Evolutionary conservation across 53 echinoderm and acorn worm species (phyloP).

Genomic region (Patiria pectinifera): DNA sequence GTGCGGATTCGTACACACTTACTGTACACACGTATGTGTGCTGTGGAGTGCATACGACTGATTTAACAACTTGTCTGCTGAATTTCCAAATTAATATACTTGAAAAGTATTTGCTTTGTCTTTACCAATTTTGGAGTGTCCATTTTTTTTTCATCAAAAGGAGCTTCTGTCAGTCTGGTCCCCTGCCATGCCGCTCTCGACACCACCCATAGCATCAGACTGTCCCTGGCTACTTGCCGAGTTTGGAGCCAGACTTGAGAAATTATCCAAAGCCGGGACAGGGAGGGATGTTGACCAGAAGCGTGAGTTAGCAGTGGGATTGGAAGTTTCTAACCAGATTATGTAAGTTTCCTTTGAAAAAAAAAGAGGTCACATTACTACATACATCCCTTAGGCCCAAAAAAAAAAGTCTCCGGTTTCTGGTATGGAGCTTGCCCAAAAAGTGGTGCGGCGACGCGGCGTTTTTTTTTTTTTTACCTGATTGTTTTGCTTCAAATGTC

Average conservation of each 20-base stretch:
- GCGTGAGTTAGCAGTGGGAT: neutral
- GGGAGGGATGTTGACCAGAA: neutral
- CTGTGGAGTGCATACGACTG: too few species aligned
- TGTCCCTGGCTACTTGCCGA: conserved; percentile 7
- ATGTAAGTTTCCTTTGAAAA: neutral
- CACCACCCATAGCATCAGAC: neutral
- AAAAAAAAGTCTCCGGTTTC: too few species aligned
- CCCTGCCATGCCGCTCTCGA: neutral
- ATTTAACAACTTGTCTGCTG: too few species aligned
- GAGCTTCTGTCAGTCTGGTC: conserved; percentile 5
- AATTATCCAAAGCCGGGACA: neutral
- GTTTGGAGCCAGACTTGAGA: neutral
- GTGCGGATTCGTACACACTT: too few species aligned
- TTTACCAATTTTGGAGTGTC: neutral
- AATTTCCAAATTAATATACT: too few species aligned
- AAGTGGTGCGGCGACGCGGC: too few species aligned
- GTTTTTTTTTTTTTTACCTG: too few species aligned
- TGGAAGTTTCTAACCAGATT: conserved; percentile 11
- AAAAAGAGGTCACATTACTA: neutral
- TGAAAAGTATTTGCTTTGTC: neutral
- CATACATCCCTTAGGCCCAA: too few species aligned
- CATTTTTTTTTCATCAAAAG: neutral
- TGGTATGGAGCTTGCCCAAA: too few species aligned
- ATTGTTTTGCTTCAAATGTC: too few species aligned
- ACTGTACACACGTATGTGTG: too few species aligned